Evolutionary conservation across 2,113 vertebrate genomes (phyloP), one percentile per base, ranked within the genome.

Genomic region (Thymallus thymallus): DNA sequence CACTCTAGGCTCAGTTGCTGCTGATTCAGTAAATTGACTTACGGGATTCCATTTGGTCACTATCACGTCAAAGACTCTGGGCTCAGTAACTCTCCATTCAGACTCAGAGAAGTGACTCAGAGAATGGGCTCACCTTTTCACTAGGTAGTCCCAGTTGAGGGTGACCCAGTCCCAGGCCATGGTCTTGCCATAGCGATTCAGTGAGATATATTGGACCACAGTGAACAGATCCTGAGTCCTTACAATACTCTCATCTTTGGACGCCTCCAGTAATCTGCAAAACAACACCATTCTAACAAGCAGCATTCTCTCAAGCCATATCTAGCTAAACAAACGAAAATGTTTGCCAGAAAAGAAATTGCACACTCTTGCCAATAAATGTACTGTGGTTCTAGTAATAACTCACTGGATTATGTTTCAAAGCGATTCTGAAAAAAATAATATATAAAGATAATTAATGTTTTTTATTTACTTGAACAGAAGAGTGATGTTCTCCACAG

Each of bases 141-240:
- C 93, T 55, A 99, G 91, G 82, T 95, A 96, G 26, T 96, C 80
- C 98, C 98, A 99, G 92, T 99, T 99, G 72, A 97, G 93, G 0
- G 94, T 94, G 69, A 95, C 89, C 98, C 97, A 99, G 65, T 96
- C 95, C 97, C 97, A 99, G 76, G 94, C 95, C 96, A 99, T 97
- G n/a, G 51, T 92, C 87, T 96, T 93, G 46, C 97, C 96, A 10
- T 95, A 85, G 1, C 86, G 83, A 79, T 97, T 98, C 41, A 88
- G 90, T 0, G 98, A 96, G 75, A 99, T 95, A 0, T 98, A 99
- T 30, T 87, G 92, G 71, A 98, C 91, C 74, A 98, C 88, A 1
- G 94, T 96, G 84, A 99, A 97, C 68, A 98, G 88, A 72, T 99
- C 97, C 89, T 99, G 98, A 78, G 85, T 94, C 87, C 94, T 95